phyloP scores from a whole-genome alignment of 1,140 invertebrate genomes.

The Philotrypesis tridentata region DNA sequence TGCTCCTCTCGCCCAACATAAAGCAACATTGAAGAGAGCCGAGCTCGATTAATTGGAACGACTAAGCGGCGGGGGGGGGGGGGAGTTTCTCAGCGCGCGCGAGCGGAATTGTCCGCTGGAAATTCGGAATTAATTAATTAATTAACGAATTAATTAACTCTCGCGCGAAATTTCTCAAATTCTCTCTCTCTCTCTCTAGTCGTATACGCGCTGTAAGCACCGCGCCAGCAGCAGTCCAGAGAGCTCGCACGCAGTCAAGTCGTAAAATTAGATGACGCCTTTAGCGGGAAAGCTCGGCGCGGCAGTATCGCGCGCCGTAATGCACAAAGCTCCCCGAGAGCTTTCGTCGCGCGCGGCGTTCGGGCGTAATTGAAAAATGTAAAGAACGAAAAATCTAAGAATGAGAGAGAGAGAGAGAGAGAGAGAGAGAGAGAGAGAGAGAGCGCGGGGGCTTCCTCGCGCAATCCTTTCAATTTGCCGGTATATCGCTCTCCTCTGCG shows the following conservation, averaged over 20 bases:
- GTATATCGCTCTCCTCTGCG: no score
- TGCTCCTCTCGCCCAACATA: not conserved
- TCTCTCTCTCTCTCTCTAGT: not conserved
- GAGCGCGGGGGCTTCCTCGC: no score
- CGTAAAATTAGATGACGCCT: constrained; percentile 1
- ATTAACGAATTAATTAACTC: no score
- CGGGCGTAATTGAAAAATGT: constrained; percentile 12
- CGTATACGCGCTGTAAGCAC: no score
- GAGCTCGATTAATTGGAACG: not conserved
- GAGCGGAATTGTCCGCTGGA: no score
- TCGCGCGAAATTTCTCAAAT: not conserved
- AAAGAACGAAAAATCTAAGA: not conserved
- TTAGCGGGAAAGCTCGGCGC: no score
- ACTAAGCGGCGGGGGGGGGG: no score
- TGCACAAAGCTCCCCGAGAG: not conserved
- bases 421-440: no score
- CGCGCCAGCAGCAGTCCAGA: no score
- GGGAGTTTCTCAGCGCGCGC: not conserved
- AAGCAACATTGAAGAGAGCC: no score
- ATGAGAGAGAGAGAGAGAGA: no score
- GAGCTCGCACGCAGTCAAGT: not conserved
- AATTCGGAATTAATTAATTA: not conserved
- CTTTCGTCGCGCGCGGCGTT: constrained; percentile 6
- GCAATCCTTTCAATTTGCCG: constrained; percentile 5
- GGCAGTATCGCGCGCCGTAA: not conserved